phyloP scores from a whole-genome alignment of 2,113 vertebrate genomes.

The Pterocles gutturalis region DNA sequence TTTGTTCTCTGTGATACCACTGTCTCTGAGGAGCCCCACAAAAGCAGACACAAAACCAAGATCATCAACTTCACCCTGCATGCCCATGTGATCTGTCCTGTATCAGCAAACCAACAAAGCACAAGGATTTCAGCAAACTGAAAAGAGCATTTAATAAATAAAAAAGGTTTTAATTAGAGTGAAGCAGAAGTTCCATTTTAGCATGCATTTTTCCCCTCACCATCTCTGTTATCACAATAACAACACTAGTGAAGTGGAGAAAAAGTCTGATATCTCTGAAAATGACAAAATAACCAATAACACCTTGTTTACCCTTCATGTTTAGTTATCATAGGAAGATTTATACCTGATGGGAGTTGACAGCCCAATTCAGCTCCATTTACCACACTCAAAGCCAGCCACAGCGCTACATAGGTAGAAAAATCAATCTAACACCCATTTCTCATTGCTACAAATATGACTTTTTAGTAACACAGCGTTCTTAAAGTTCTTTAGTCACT shows the following conservation, averaged over 20 bases:
- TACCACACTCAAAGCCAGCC: not conserved
- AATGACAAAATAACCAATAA: not conserved
- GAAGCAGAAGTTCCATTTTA: not conserved
- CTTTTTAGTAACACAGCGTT: not conserved
- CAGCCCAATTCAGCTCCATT: not conserved
- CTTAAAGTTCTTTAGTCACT: not conserved
- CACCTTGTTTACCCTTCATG: not conserved
- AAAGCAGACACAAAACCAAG: not conserved
- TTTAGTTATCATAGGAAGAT: not conserved
- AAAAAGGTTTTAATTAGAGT: not conserved
- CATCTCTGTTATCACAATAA: not conserved
- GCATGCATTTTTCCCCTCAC: rapidly evolving
- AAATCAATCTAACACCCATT: not conserved
- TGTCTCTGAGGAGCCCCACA: not conserved
- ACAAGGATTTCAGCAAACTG: not conserved
- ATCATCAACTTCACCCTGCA: not conserved
- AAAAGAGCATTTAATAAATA: not conserved
- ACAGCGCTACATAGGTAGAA: not conserved
- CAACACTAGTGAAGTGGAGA: not conserved
- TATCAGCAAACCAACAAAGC: not conserved
- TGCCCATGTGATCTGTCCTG: rapidly evolving
- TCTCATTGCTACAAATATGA: not conserved
- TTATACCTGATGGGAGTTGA: not conserved
- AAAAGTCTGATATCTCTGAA: not conserved
- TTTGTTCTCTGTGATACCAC: not conserved